Evolutionary conservation across 2,113 vertebrate genomes (phyloP), one percentile per base, ranked within the genome.

Genomic region (Rhea pennata): DNA sequence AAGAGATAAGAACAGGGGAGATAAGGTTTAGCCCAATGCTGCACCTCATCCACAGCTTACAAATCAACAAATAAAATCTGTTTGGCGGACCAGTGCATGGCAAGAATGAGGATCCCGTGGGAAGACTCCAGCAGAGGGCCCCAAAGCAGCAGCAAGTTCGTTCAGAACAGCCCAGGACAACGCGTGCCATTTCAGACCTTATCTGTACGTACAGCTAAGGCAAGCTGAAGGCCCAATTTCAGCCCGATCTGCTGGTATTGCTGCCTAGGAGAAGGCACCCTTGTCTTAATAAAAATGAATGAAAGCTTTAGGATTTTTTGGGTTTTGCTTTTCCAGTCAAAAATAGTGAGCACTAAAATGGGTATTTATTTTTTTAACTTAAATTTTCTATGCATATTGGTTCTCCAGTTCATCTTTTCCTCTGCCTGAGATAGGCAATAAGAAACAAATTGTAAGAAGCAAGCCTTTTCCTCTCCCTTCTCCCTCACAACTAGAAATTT

Each of bases 121-220:
- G 73, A 11, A 66, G 15, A 62, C 50, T 96, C 96, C 96, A 94
- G 93, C 86, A 96, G 96, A 79, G 96, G 93, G 96, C 95, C 92
- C 93, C 77, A 93, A 44, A 94, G 84, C 77, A 79, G 27, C 92
- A 92, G 79, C 31, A 62, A 48, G 65, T 16, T 20, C 46, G 46
- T 71, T 56, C 70, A 29, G 36, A 81, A 21, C 11, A 61, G 33
- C 58, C 10, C 31, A 4, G 0, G 24, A 74, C 70, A 62, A 9
- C 0, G 0, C 59, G 21, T 4, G 54, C 13, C 56, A 44, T 23
- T 48, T 36, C 65, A 50, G 22, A 0, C 15, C 5, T 33, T 69
- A 33, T 51, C 40, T 24, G 17, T 1, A 31, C 33, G 26, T 3
- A 4, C 15, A 42, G 51, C 15, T 14, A 78, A 64, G 22, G 15